Percentiles rank a stretch among this genome's conserved stretches.
Evolutionary conservation across 2,113 vertebrate species (phyloP).

Genomic region (Donacobius atricapilla): DNA sequence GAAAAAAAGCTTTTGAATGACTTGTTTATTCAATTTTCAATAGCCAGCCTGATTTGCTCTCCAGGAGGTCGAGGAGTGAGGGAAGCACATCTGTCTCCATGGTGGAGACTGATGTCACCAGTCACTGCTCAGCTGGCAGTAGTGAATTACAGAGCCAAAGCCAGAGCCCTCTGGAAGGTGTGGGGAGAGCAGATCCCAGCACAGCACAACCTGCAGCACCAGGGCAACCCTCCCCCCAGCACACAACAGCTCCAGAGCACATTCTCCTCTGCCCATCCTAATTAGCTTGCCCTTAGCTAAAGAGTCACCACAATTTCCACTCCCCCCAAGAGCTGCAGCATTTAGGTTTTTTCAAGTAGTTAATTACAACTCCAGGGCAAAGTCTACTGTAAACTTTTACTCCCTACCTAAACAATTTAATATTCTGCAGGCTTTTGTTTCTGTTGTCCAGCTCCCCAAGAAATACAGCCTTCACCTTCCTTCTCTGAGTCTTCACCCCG

Average conservation of each 20-base stretch:
- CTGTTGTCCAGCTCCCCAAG: not conserved
- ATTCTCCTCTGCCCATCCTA: not conserved
- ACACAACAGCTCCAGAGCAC: not conserved
- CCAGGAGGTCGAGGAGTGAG: not conserved
- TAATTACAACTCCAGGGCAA: slow-evolving; percentile 33
- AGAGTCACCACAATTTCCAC: slow-evolving; percentile 30
- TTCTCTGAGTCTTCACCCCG: not conserved
- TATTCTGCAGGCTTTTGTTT: not conserved
- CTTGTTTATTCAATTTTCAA: not conserved
- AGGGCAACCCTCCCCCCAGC: not conserved
- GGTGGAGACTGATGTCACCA: not conserved
- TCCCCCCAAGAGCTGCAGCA: not conserved
- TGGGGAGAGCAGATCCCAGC: not conserved
- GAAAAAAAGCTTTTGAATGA: not conserved
- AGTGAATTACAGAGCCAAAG: not conserved
- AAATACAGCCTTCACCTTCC: not conserved
- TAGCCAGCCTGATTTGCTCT: not conserved
- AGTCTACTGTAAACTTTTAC: not conserved
- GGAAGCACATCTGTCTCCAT: not conserved
- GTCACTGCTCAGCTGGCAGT: not conserved
- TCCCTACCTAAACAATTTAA: not conserved
- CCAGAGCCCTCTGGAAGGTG: not conserved
- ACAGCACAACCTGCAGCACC: not conserved
- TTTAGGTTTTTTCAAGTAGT: not conserved
- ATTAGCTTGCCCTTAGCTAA: slow-evolving; percentile 26